Evolutionary conservation across 92 coral and sea anemone genomes (phyloP), one percentile per base, ranked within the genome.

Genomic region (Epizoanthus stellaris): DNA sequence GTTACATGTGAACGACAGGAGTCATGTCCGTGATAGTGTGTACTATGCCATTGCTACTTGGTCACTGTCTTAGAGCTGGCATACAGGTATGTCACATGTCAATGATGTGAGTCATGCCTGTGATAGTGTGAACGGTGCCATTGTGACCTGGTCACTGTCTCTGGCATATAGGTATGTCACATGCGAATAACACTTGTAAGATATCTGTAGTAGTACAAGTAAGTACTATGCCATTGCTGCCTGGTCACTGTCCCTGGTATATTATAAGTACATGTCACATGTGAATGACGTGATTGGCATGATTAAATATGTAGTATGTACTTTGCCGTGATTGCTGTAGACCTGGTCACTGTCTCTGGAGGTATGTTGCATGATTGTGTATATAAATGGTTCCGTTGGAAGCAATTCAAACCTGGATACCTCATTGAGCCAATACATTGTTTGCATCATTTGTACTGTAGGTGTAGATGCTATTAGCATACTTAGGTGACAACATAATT

Each of bases 41-140:
- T 95, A 95, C 80, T 95, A 98, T 85, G 98, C 98, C 39, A 93
- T 89, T 87, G 98, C 91, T 10, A 73, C 91, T 2, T 95, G 98
- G 98, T 95, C 98, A 34, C 87, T 95, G 34, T 94, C 94, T 10
- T n/a, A n/a, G n/a, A n/a, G n/a, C 82, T 90, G 77, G 98, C 98
- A 2, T 92, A 94, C 88, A 94, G 98, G 98, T 95, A 92, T 15
- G 17, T 45, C 0, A 40, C 34, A 30, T 30, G n/a, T n/a, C n/a
- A 91, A 85, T 70, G 84, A 73, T 5, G 98, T 94, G 88, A 95
- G 98, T 36, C 98, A 96, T 80, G 96, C 94, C 10, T 77, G 98
- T 69, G 95, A 90, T 21, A 96, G 88, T 76, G 85, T 94, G 54
- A 94, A 96, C 81, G 94, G 98, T 85, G 98, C 98, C 43, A 95